Percentiles rank a stretch among this genome's conserved stretches.
Evolutionary conservation across 2,113 vertebrate species (phyloP).

Genomic region (Equus quagga): DNA sequence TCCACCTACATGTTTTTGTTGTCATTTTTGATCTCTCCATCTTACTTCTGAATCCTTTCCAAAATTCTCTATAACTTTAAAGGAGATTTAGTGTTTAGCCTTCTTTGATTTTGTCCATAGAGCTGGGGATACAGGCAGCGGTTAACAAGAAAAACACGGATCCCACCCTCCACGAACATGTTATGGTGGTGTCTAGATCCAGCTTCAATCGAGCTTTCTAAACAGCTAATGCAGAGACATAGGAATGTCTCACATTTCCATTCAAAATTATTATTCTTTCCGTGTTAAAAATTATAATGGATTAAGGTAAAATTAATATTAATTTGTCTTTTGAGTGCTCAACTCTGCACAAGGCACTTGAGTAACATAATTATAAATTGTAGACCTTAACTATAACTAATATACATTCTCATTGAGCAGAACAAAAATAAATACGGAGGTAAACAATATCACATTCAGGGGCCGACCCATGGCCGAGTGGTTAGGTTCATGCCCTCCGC

Average conservation of each 20-base stretch:
- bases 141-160: not conserved
- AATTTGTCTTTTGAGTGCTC: not conserved
- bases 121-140: not conserved
- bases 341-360: not conserved
- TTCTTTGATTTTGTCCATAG: constrained; percentile 5
- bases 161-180: not conserved
- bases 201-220: not conserved
- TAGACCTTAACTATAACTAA: not conserved
- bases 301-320: constrained; percentile 40
- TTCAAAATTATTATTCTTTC: constrained; percentile 9
- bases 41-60: not conserved
- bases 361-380: not conserved
- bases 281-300: not conserved
- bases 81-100: not conserved
- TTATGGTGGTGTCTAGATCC: not conserved
- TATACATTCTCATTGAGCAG: constrained; percentile 31
- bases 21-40: not conserved
- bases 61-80: not conserved
- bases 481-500: too few relatives aligned
- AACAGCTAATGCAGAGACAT: not conserved
- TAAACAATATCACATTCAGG: constrained; percentile 39
- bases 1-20: not conserved
- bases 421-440: not conserved
- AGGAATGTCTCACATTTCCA: not conserved
- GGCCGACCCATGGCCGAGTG: too few relatives aligned